Evolutionary conservation across 2,888 invertebrate genomes (phyloP).

Genomic region (Archaeoteleia sp.): DNA sequence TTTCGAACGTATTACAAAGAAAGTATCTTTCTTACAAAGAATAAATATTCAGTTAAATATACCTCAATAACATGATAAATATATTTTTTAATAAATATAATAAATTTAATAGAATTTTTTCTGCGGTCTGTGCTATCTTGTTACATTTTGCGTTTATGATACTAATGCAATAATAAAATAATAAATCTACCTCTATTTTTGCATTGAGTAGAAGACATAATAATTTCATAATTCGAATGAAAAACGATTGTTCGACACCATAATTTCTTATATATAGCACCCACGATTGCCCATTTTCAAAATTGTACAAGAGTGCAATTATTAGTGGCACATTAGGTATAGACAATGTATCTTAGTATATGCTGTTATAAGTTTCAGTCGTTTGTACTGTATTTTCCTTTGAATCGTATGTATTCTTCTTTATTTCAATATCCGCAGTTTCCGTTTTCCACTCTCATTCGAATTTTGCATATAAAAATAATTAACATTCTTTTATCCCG

Average conservation of each 20-base stretch:
- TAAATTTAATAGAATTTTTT: conserved; percentile 46
- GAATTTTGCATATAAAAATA: conserved; percentile 25
- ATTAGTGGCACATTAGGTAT: conserved; percentile 19
- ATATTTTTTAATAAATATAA: conserved; percentile 50
- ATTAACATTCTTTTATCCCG: conserved; percentile 1
- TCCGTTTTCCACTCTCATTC: conserved; percentile 3
- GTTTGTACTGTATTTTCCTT: conserved; percentile 40
- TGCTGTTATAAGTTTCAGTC: conserved; percentile 33
- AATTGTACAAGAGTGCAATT: conserved; percentile 20
- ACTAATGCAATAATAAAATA: too few relatives aligned
- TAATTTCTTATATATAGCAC: conserved; percentile 25
- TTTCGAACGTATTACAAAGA: too few relatives aligned
- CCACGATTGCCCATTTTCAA: conserved; percentile 14
- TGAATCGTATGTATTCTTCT: conserved; percentile 2
- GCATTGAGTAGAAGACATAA: too few relatives aligned
- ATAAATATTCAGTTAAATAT: conserved; percentile 44
- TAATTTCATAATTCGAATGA: too few relatives aligned
- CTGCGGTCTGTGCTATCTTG: conserved; percentile 15
- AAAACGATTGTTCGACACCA: too few relatives aligned
- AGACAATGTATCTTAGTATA: conserved; percentile 15
- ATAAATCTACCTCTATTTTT: too few relatives aligned
- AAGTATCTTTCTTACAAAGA: too few relatives aligned
- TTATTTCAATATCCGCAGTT: conserved; percentile 3
- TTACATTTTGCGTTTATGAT: too few relatives aligned
- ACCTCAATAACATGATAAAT: conserved; percentile 44